Conservation (phyloP, 2,797 vertebrate species). For the Hyperoplus immaculatus region DNA sequence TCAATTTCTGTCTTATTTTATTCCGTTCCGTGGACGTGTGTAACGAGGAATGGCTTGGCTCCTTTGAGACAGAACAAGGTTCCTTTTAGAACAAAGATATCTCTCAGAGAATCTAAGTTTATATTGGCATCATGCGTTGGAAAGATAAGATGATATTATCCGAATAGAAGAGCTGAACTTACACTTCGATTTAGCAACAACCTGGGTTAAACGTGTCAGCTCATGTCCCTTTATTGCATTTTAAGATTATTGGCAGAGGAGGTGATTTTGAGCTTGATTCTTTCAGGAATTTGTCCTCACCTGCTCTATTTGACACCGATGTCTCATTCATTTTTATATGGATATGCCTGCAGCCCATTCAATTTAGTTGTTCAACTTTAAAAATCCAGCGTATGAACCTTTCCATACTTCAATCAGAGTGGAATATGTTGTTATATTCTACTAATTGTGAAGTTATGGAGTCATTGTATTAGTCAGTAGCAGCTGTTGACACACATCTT, state of each 20-base stretch:
- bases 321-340: slow-evolving; percentile 36
- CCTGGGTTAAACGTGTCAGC: slow-evolving; percentile 38
- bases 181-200: neutral
- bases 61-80: too few relatives aligned
- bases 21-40: neutral
- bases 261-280: slow-evolving; percentile 70
- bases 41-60: neutral
- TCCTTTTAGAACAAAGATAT: neutral
- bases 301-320: slow-evolving; percentile 40
- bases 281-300: slow-evolving; percentile 69
- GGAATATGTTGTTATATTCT: neutral
- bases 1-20: neutral
- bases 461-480: neutral
- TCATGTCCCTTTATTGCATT: slow-evolving; percentile 57
- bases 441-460: neutral
- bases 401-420: slow-evolving; percentile 6
- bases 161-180: neutral
- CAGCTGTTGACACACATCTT: slow-evolving; percentile 14
- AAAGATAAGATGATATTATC: slow-evolving; percentile 6
- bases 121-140: slow-evolving; percentile 2
- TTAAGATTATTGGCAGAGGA: slow-evolving; percentile 53
- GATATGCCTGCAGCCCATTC: neutral
- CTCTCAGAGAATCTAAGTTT: neutral
- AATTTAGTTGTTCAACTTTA: neutral
- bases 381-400: neutral